Conservation (phyloP, 1,140 invertebrate genomes). For the Penaeus japonicus region DNA sequence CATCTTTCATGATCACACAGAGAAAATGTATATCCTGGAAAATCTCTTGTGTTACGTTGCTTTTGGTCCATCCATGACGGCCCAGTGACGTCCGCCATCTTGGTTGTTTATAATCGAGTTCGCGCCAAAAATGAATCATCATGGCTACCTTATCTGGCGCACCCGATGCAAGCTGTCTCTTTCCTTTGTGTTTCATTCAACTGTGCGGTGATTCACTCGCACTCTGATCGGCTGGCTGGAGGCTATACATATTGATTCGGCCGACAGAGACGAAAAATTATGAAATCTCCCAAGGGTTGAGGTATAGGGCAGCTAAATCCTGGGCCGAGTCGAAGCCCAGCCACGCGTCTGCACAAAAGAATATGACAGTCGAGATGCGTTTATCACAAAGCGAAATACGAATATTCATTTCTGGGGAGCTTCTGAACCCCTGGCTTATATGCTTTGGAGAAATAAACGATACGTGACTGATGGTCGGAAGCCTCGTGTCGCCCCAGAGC, state of each 20-base stretch:
- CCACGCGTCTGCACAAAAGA: constrained; percentile 58
- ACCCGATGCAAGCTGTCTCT: constrained; percentile 45
- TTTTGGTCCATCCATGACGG: constrained; percentile 11
- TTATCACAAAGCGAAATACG: constrained; percentile 59
- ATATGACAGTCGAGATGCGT: constrained; percentile 59
- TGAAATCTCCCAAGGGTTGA: constrained; percentile 42
- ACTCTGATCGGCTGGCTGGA: constrained; percentile 29
- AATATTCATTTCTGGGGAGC: constrained; percentile 58
- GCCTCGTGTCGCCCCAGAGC: constrained; percentile 20
- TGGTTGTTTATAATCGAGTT: constrained; percentile 57
- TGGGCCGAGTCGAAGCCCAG: constrained; percentile 52
- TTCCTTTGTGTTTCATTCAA: constrained; percentile 56
- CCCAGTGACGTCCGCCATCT: constrained; percentile 47
- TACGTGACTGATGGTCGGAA: constrained; percentile 57
- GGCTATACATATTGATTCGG: constrained; percentile 53
- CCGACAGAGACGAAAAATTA: constrained; percentile 43
- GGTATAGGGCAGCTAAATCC: constrained; percentile 51
- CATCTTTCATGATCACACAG: constrained; percentile 16
- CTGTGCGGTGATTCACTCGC: constrained; percentile 45
- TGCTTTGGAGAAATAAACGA: constrained; percentile 59
- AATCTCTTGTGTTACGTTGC: not conserved
- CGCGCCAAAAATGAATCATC: constrained; percentile 56
- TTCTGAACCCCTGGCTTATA: constrained; percentile 58
- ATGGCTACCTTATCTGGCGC: constrained; percentile 49
- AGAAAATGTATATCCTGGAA: not conserved